Base-by-base conservation (phyloP, 2,797 vertebrate genomes). In the Sandelia bainsii region DNA sequence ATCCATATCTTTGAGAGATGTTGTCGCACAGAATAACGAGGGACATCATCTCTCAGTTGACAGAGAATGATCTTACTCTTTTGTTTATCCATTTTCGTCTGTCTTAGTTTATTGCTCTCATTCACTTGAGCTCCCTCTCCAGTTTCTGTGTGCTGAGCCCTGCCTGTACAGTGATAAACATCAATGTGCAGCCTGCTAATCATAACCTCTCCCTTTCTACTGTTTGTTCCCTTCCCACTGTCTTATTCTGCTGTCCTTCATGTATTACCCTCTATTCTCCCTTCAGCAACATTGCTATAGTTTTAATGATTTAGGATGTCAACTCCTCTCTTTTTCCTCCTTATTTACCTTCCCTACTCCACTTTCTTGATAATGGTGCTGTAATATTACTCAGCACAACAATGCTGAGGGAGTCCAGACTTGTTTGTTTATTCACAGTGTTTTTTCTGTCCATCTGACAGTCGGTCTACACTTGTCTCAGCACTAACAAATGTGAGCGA, bases 51-150 rank as follows among this genome's bases (percentile, higher is more conserved):
- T 69, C 64, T 68, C 42, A 48, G 1, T 76, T 50, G 57, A 72
- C 25, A 23, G 25, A 51, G 77, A 80, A 80, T 80, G 0, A 79
- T 79, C 69, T 39, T 1, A 6, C 46, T 16, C 64, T 70, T 54
- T 52, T 37, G 39, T 65, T 72, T 11, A 13, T 71, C 68, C 46
- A 50, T 71, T 75, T 49, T 61, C 4, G 19, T 53, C 40, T 16
- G 50, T 46, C 72, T 67, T 20, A 37, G 53, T 84, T 78, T 81
- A 84, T 85, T 72, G 71, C 66, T 57, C 42, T 75, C 74, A 53
- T 58, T 87, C 61, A 29, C 75, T 67, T 63, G 42, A 77, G 25
- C 51, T 48, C 46, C 29, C 32, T 57, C 42, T 44, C 54, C 19
- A 32, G 49, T 54, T 23, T 52, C 45, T 69, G 50, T 46, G 50